Evolutionary conservation across 2,888 invertebrate species (phyloP).

Genomic region (Lamellibrachia columna): DNA sequence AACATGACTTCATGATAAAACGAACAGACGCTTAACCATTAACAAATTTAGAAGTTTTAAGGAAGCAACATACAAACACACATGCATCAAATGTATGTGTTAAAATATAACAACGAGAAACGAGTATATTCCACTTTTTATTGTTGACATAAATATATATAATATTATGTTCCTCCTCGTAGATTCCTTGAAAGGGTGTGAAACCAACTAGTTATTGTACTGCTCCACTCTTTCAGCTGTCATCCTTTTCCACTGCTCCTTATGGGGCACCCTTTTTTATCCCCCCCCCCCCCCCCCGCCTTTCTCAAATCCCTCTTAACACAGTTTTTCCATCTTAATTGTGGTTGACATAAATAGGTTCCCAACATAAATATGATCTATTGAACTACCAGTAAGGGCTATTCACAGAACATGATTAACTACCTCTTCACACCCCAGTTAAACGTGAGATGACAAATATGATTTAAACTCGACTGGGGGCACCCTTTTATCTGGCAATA

Average conservation of each 20-base stretch:
- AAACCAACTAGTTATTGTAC: no score
- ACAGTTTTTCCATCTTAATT: no score
- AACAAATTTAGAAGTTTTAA: no score
- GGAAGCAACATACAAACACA: background rate
- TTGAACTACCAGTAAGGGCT: background rate
- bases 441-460: constrained; percentile 10
- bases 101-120: background rate
- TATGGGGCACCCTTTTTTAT: no score
- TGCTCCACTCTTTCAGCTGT: no score
- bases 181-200: no score
- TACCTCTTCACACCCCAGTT: background rate
- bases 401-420: background rate
- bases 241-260: no score
- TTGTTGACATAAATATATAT: background rate
- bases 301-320: no score
- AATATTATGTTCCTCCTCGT: no score
- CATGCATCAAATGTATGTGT: background rate
- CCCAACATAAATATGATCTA: background rate
- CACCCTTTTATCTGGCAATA: background rate
- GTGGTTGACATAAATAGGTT: no score
- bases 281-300: no score
- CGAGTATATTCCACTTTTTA: background rate
- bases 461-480: background rate
- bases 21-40: no score
- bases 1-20: background rate